A percentile compares a stretch with the other conserved stretches of the same genome.
Evolutionary conservation across 2,888 invertebrate genomes (phyloP).

Genomic region (Tetrapedia diversipes): DNA sequence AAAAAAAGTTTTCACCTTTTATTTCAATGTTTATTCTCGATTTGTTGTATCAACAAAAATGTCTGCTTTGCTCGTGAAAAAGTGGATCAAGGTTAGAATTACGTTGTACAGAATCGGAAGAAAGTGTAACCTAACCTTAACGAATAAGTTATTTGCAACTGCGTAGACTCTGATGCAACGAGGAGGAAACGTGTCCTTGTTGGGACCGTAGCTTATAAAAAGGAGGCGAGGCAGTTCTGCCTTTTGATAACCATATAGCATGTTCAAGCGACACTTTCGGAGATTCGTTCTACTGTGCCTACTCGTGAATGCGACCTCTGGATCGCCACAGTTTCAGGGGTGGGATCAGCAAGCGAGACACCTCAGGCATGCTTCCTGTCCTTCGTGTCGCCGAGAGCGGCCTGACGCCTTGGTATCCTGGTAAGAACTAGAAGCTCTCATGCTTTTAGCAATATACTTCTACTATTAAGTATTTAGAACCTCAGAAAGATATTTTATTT

Average conservation of each 20-base stretch:
- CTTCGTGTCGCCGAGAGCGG: constrained; percentile 62
- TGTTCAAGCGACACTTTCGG: constrained; percentile 35
- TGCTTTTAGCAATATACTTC: not conserved
- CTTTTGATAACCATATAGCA: constrained; percentile 39
- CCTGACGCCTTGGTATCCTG: constrained; percentile 61
- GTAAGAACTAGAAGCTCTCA: constrained; percentile 59
- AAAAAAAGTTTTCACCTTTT: no score
- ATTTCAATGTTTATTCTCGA: not conserved
- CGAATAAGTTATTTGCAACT: not conserved
- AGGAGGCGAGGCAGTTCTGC: not conserved
- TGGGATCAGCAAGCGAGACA: constrained; percentile 6
- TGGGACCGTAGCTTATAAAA: constrained; percentile 58
- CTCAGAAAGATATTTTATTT: no score
- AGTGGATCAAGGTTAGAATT: constrained; percentile 21
- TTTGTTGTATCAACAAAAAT: not conserved
- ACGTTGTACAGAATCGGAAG: not conserved
- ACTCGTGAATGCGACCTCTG: constrained; percentile 37
- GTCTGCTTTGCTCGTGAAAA: not conserved
- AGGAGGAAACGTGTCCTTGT: constrained; percentile 7
- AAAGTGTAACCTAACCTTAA: not conserved
- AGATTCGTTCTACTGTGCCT: constrained; percentile 29
- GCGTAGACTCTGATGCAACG: constrained; percentile 17
- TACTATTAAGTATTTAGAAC: not conserved
- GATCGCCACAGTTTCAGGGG: constrained; percentile 33
- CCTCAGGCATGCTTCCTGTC: constrained; percentile 59